Evolutionary conservation across 1,140 invertebrate genomes (phyloP).

Genomic region (Ganaspis sp.): DNA sequence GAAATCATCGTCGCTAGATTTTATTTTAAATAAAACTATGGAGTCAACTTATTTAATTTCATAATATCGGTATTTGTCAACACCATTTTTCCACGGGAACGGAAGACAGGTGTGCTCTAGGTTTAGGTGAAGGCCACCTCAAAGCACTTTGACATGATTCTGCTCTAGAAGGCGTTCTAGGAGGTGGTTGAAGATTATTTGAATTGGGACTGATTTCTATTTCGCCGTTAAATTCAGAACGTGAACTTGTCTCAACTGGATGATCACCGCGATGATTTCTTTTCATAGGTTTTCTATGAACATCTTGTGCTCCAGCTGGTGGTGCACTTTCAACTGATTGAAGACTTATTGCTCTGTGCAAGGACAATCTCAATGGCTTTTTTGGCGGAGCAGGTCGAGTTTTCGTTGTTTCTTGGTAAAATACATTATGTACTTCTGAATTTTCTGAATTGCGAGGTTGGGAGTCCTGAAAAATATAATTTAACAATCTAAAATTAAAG

Average conservation of each 20-base stretch:
- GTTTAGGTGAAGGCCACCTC: slow-evolving; percentile 72
- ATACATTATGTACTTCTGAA: slow-evolving; percentile 56
- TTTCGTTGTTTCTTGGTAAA: slow-evolving; percentile 63
- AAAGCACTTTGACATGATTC: slow-evolving; percentile 75
- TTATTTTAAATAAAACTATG: too few species aligned
- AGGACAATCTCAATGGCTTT: slow-evolving; percentile 87
- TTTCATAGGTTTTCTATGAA: slow-evolving; percentile 74
- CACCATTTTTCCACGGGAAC: slow-evolving; percentile 73
- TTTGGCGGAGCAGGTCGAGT: slow-evolving; percentile 86
- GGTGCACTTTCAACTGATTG: slow-evolving; percentile 82
- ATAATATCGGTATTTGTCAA: slow-evolving; percentile 44
- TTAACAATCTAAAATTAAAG: too few species aligned
- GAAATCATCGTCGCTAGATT: too few species aligned
- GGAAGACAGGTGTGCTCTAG: slow-evolving; percentile 65
- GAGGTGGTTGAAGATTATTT: slow-evolving; percentile 62
- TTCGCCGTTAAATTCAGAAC: slow-evolving; percentile 44
- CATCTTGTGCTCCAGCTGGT: slow-evolving; percentile 58
- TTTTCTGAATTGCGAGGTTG: slow-evolving; percentile 63
- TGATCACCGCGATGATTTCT: slow-evolving; percentile 78
- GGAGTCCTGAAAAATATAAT: slow-evolving; percentile 56
- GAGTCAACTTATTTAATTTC: too few species aligned
- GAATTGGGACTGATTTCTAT: slow-evolving; percentile 43
- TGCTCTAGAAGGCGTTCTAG: slow-evolving; percentile 71
- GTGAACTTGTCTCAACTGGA: slow-evolving; percentile 58
- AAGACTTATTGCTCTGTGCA: slow-evolving; percentile 88